These are phyloP conservation scores for Hydrotaea cyrtoneurina DNA, from an alignment of 2,888 invertebrate species.

Conservation along the genomic window DNA sequence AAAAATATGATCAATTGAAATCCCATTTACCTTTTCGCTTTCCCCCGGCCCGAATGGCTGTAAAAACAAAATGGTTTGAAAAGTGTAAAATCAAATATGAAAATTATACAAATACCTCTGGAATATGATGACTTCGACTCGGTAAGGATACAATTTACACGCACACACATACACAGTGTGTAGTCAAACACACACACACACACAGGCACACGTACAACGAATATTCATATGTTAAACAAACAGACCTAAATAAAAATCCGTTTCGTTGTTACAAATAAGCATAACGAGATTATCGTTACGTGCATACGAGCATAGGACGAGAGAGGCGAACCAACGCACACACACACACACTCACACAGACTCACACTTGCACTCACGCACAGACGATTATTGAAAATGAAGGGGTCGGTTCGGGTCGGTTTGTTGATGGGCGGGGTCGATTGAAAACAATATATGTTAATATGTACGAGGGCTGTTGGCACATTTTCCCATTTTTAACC, in stretches of 20 bases:
- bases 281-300: constrained; percentile 60
- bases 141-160: not conserved
- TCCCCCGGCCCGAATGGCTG: not conserved
- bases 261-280: constrained; percentile 62
- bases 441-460: constrained; percentile 5
- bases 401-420: not conserved
- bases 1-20: constrained; percentile 64
- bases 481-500: not conserved
- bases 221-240: constrained; percentile 59
- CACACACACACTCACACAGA: not conserved
- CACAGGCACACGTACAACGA: constrained; percentile 3
- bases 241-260: constrained; percentile 53
- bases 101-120: constrained; percentile 47
- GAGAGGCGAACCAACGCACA: not conserved
- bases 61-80: constrained; percentile 39
- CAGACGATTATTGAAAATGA: constrained; percentile 24
- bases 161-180: no score
- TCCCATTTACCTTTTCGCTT: constrained; percentile 54
- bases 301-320: constrained; percentile 31
- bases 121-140: constrained; percentile 19
- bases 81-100: constrained; percentile 58
- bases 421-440: not conserved
- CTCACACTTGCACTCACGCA: not conserved
- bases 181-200: not conserved
- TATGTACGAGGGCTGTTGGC: not conserved